Percentiles rank a stretch among this genome's conserved stretches.
These are phyloP conservation scores for Drosophila teissieri DNA, from an alignment of 1,140 invertebrate genomes.

Conservation along the genomic window DNA sequence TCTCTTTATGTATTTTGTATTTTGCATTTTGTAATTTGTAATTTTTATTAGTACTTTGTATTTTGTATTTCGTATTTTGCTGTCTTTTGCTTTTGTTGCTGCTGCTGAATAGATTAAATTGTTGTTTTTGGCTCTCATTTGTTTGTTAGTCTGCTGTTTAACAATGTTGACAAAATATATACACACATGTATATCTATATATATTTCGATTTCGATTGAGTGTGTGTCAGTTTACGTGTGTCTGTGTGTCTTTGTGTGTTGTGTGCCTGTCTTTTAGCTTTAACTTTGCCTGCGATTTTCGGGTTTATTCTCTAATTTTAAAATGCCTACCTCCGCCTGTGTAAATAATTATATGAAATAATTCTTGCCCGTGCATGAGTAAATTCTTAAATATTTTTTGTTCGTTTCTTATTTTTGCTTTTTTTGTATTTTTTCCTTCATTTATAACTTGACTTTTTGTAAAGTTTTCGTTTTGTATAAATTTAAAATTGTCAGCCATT, in stretches of 20 bases:
- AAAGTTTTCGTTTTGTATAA: constrained; percentile 59
- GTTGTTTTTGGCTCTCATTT: constrained; percentile 41
- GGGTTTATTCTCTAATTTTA: constrained; percentile 51
- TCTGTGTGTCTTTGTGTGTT: background rate
- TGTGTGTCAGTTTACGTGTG: constrained; percentile 8
- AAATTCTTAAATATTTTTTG: constrained; percentile 66
- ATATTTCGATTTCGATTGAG: constrained; percentile 19
- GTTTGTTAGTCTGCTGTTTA: constrained; percentile 65
- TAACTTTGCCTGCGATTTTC: constrained; percentile 42
- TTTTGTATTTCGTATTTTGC: constrained; percentile 28
- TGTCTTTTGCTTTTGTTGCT: constrained; percentile 30
- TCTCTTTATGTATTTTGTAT: constrained; percentile 22
- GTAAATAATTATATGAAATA: constrained; percentile 72
- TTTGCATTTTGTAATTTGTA: constrained; percentile 20
- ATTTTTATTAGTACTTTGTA: constrained; percentile 15
- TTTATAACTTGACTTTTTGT: constrained; percentile 30
- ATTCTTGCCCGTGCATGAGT: constrained; percentile 75
- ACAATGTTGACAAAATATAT: constrained; percentile 82
- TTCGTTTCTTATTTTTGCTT: constrained; percentile 3
- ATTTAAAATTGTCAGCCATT: constrained; percentile 82
- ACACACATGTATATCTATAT: constrained; percentile 54
- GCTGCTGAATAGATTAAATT: constrained; percentile 41
- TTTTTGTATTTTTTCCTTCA: constrained; percentile 15
- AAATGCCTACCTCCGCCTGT: constrained; percentile 45
- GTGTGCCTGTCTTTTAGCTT: constrained; percentile 34